phyloP scores from a whole-genome alignment of 2,888 invertebrate species.

The Drosophila neoperkinsi region DNA sequence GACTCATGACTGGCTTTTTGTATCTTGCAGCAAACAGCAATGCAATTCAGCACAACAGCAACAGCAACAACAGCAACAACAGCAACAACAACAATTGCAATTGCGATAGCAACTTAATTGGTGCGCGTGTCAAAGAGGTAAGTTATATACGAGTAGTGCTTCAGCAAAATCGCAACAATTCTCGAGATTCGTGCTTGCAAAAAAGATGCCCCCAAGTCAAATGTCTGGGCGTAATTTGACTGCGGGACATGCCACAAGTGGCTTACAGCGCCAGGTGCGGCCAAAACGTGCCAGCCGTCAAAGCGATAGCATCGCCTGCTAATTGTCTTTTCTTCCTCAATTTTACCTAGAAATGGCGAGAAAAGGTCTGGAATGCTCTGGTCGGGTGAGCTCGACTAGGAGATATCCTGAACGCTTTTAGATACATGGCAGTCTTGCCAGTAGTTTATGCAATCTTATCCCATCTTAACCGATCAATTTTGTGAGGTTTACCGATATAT shows the following conservation, averaged over 20 bases:
- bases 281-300: conserved; percentile 45
- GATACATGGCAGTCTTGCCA: background rate
- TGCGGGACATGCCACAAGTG: conserved; percentile 77
- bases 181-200: conserved; percentile 16
- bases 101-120: conserved; percentile 43
- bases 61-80: conserved; percentile 1
- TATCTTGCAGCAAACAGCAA: conserved; percentile 51
- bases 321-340: conserved; percentile 39
- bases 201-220: conserved; percentile 24
- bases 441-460: background rate
- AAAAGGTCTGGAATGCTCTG: background rate
- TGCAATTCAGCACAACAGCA: conserved; percentile 40
- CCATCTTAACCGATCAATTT: background rate
- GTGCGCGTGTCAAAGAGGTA: conserved; percentile 70
- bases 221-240: conserved; percentile 59
- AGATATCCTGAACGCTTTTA: background rate
- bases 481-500: background rate
- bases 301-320: conserved; percentile 14
- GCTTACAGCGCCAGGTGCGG: conserved; percentile 44
- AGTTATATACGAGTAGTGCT: conserved; percentile 45
- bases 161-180: conserved; percentile 29
- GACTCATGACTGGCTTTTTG: conserved; percentile 49
- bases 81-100: conserved; percentile 34
- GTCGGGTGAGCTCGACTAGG: background rate
- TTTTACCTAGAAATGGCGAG: conserved; percentile 8